These are phyloP conservation scores for Eustalomyia histrio DNA, from an alignment of 2,888 invertebrate genomes.

Conservation along the genomic window DNA sequence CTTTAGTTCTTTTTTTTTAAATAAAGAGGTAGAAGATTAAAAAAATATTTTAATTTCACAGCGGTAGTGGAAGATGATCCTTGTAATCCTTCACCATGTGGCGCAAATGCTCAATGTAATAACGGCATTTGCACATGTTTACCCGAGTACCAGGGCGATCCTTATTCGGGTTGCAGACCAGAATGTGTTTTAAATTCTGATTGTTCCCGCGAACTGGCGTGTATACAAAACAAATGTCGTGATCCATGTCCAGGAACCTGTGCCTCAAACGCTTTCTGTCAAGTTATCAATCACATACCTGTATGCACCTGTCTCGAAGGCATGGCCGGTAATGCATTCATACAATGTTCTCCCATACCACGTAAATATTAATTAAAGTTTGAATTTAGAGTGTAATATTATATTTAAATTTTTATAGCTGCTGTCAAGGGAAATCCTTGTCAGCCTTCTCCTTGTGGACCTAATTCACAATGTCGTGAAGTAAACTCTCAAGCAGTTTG, in stretches of 20 bases:
- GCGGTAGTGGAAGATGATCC: slow-evolving; percentile 80
- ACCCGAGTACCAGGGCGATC: slow-evolving; percentile 86
- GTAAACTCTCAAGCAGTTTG: slow-evolving; percentile 86
- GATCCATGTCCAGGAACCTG: slow-evolving; percentile 91
- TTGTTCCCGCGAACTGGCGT: slow-evolving; percentile 86
- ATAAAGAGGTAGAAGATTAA: neutral
- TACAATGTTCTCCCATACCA: slow-evolving; percentile 80
- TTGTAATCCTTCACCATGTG: slow-evolving; percentile 89
- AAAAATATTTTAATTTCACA: slow-evolving; percentile 52
- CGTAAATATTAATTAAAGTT: slow-evolving; percentile 73
- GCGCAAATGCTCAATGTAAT: slow-evolving; percentile 85
- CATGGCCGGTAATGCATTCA: slow-evolving; percentile 87
- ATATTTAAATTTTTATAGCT: slow-evolving; percentile 66
- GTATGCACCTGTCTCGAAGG: slow-evolving; percentile 87
- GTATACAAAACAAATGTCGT: slow-evolving; percentile 86
- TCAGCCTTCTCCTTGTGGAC: slow-evolving; percentile 86
- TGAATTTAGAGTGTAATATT: neutral
- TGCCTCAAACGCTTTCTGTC: slow-evolving; percentile 87
- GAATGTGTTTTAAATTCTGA: slow-evolving; percentile 89
- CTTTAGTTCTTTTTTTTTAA: neutral
- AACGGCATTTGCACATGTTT: slow-evolving; percentile 76
- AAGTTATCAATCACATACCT: slow-evolving; percentile 88
- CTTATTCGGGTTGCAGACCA: slow-evolving; percentile 88
- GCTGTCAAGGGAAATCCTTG: slow-evolving; percentile 80
- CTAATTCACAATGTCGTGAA: slow-evolving; percentile 87